Percentiles rank a stretch among this genome's conserved stretches.
These are phyloP conservation scores for Chelonoidis abingdonii DNA, from an alignment of 2,113 vertebrate genomes.

Conservation along the genomic window DNA sequence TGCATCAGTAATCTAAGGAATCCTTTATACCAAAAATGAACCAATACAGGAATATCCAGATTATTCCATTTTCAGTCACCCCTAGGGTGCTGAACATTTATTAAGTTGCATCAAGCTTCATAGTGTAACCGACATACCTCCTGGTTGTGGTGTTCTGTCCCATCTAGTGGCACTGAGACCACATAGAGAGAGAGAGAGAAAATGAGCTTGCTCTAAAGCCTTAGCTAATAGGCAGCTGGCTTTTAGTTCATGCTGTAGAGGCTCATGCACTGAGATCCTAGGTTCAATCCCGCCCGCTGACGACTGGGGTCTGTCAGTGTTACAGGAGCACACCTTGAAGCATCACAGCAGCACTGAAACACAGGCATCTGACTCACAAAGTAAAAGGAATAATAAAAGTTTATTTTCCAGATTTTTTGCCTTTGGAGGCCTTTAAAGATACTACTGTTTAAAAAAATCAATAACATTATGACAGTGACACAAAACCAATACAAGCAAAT, in stretches of 20 bases:
- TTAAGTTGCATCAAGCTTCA: constrained; percentile 24
- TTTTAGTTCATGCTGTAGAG: no score
- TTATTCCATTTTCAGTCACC: not conserved
- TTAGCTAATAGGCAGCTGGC: no score
- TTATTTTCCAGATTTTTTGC: not conserved
- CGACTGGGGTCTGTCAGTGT: no score
- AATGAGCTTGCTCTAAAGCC: no score
- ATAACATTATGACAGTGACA: constrained; percentile 24
- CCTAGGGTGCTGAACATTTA: not conserved
- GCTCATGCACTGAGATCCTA: no score
- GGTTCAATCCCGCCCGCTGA: no score
- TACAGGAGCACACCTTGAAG: not conserved
- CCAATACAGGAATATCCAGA: constrained; percentile 20
- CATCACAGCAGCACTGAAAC: not conserved
- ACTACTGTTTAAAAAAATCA: not conserved
- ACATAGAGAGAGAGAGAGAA: no score
- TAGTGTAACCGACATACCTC: not conserved
- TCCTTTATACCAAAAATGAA: constrained; percentile 15
- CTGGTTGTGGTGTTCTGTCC: no score
- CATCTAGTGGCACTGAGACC: no score
- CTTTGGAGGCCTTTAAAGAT: not conserved
- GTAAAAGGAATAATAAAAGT: constrained; percentile 15
- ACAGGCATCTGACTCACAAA: constrained; percentile 3
- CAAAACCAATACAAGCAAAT: constrained; percentile 41
- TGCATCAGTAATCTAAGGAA: not conserved